phyloP scores from a whole-genome alignment of 2,797 vertebrate genomes.

The Meriones psammophilus region DNA sequence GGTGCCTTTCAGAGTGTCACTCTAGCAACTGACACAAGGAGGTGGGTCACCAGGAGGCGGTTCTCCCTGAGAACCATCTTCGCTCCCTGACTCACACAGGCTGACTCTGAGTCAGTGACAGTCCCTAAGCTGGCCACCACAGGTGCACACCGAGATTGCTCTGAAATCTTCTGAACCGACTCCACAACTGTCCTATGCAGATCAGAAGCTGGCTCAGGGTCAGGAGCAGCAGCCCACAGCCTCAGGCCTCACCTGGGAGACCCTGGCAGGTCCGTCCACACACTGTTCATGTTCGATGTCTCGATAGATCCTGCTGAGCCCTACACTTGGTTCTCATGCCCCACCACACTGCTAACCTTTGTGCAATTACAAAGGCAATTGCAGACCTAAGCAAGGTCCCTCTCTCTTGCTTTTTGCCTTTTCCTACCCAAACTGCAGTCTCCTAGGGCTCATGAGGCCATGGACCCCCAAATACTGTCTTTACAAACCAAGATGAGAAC shows the following conservation, averaged over 20 bases:
- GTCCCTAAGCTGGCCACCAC: too few species aligned
- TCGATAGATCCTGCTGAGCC: background rate
- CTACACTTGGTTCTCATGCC: background rate
- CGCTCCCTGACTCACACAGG: background rate
- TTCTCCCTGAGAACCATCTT: background rate
- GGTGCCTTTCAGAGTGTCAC: background rate
- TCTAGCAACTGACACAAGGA: fast-evolving
- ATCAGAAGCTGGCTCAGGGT: background rate
- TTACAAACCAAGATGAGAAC: background rate
- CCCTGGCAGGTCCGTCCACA: background rate
- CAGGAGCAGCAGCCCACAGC: background rate
- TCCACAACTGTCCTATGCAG: background rate
- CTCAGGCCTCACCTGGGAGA: background rate
- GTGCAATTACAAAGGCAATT: background rate
- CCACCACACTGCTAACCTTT: background rate
- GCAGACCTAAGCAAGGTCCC: background rate
- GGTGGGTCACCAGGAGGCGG: background rate
- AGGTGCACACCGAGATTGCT: background rate
- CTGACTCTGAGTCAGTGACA: background rate
- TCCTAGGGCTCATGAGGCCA: background rate
- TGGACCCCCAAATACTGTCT: background rate
- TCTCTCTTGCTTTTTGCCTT: background rate
- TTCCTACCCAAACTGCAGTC: background rate
- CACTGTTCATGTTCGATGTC: background rate
- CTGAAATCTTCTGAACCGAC: background rate